phyloP scores from a whole-genome alignment of 2,888 invertebrate species.

The Chymomyza procnemis region DNA sequence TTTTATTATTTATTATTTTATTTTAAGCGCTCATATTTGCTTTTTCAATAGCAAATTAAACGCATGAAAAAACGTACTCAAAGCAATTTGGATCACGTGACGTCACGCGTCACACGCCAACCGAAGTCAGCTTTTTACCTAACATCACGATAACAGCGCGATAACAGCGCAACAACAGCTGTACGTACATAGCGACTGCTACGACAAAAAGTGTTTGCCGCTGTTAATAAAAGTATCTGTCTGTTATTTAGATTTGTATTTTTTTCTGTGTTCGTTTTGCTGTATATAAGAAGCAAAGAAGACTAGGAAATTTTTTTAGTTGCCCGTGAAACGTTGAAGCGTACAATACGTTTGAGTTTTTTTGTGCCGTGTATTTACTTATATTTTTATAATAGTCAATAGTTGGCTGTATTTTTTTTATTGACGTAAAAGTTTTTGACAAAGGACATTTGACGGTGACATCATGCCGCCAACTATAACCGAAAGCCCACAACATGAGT shows the following conservation, averaged over 20 bases:
- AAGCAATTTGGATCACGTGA: too few species aligned
- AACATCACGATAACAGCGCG: too few species aligned
- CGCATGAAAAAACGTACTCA: too few species aligned
- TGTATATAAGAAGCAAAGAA: slow-evolving; percentile 49
- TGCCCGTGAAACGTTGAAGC: slow-evolving; percentile 38
- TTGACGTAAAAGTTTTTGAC: background rate
- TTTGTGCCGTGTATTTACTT: slow-evolving; percentile 3
- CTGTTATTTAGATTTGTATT: background rate
- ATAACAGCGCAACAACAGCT: background rate
- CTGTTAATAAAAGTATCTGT: slow-evolving; percentile 3
- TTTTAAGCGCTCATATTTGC: too few species aligned
- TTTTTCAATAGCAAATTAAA: too few species aligned
- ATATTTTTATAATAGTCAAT: background rate
- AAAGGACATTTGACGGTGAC: slow-evolving; percentile 44
- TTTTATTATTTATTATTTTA: too few species aligned
- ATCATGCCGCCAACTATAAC: slow-evolving; percentile 76
- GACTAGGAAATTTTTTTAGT: slow-evolving; percentile 50
- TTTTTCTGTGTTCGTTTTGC: too few species aligned
- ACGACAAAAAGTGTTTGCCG: slow-evolving; percentile 13
- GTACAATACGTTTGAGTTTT: slow-evolving; percentile 27
- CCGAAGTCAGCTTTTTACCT: too few species aligned
- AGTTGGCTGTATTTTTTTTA: background rate
- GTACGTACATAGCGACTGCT: slow-evolving; percentile 17
- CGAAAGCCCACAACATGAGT: slow-evolving; percentile 55
- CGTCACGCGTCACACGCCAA: too few species aligned